Evolutionary conservation across 2,888 invertebrate species (phyloP).

Genomic region (Pycnomerus fuliginosus): DNA sequence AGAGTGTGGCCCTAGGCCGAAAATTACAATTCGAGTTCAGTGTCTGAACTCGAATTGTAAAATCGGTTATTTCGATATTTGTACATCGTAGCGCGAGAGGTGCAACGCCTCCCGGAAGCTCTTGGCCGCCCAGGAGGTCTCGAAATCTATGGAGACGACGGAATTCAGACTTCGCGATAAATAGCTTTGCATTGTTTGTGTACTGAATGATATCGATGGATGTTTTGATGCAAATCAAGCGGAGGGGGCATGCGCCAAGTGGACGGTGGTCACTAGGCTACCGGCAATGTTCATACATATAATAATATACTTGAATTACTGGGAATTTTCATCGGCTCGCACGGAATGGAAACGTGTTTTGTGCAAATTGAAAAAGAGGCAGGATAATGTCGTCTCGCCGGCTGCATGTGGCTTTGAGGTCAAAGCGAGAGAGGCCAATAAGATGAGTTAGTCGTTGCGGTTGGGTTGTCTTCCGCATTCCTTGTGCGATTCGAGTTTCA

Average conservation of each 20-base stretch:
- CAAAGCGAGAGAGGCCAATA: too few relatives aligned
- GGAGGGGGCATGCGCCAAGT: slow-evolving; percentile 36
- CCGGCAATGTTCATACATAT: neutral
- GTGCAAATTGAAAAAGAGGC: too few relatives aligned
- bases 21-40: too few relatives aligned
- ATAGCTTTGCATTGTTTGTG: slow-evolving; percentile 41
- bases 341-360: too few relatives aligned
- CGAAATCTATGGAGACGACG: slow-evolving; percentile 57
- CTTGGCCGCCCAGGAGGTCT: slow-evolving; percentile 61
- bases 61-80: neutral
- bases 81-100: slow-evolving; percentile 43
- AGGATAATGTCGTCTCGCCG: too few relatives aligned
- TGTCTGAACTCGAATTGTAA: too few relatives aligned
- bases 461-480: too few relatives aligned
- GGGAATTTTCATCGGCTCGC: neutral
- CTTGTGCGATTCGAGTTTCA: too few relatives aligned
- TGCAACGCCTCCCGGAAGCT: slow-evolving; percentile 55
- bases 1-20: slow-evolving; percentile 2
- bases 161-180: slow-evolving; percentile 45
- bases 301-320: neutral
- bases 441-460: too few relatives aligned
- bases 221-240: slow-evolving; percentile 13
- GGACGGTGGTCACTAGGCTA: slow-evolving; percentile 32
- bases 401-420: too few relatives aligned
- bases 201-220: slow-evolving; percentile 25